Evolutionary conservation across 2,888 invertebrate genomes (phyloP).

Genomic region (Arctia plantaginis): DNA sequence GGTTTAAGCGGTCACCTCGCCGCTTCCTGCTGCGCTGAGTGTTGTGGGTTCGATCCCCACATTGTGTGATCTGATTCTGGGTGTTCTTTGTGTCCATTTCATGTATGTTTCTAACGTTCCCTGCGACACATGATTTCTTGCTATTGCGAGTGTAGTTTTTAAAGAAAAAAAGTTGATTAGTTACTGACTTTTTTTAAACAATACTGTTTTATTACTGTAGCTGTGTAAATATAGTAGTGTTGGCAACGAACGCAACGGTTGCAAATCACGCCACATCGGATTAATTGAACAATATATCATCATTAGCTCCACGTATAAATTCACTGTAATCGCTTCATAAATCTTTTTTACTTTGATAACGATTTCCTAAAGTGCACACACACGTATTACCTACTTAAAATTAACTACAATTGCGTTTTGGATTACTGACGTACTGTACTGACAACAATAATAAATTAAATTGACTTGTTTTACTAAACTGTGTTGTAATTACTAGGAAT

Average conservation of each 20-base stretch:
- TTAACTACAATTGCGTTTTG: slow-evolving; percentile 8
- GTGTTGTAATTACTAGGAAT: not conserved
- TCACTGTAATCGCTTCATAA: slow-evolving; percentile 18
- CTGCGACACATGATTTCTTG: no score
- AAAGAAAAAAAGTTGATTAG: not conserved
- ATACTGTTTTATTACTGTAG: not conserved
- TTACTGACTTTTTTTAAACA: not conserved
- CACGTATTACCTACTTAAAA: not conserved
- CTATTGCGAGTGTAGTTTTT: no score
- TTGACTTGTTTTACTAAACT: not conserved
- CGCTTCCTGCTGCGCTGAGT: no score
- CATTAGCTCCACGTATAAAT: slow-evolving; percentile 35
- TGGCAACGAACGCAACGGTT: slow-evolving; percentile 30
- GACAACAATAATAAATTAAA: not conserved
- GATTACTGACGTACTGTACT: not conserved
- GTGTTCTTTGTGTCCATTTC: no score
- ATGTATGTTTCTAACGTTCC: no score
- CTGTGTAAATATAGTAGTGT: not conserved
- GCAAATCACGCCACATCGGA: slow-evolving; percentile 29
- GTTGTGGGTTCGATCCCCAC: no score
- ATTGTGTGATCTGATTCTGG: no score
- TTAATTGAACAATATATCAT: slow-evolving; percentile 41
- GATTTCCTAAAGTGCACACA: slow-evolving; percentile 22
- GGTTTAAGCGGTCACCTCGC: no score
- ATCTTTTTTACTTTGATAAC: slow-evolving; percentile 23